Percentiles rank a stretch among this genome's conserved stretches.
Evolutionary conservation across 2,888 invertebrate species (phyloP).

Genomic region (Cataglyphis albicans): DNA sequence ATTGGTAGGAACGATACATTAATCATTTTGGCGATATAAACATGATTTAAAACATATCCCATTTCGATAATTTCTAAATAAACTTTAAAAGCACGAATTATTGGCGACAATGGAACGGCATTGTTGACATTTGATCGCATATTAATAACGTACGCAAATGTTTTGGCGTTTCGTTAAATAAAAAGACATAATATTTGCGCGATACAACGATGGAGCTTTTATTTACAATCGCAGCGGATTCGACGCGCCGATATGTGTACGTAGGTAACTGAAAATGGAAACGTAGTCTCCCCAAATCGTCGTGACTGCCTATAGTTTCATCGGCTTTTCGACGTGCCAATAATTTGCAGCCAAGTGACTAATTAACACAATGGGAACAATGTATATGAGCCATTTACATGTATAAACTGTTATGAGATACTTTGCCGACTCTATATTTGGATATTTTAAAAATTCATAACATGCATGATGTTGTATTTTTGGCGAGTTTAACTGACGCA

Average conservation of each 20-base stretch:
- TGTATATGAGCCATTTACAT: slow-evolving; percentile 12
- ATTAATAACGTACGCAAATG: slow-evolving; percentile 45
- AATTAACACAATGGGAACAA: slow-evolving; percentile 39
- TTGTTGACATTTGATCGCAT: slow-evolving; percentile 40
- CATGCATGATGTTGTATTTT: neutral
- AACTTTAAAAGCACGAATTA: slow-evolving; percentile 38
- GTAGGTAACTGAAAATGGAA: slow-evolving; percentile 39
- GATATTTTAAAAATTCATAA: slow-evolving; percentile 21
- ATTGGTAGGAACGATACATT: slow-evolving; percentile 28
- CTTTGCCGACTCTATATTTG: neutral
- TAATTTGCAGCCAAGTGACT: slow-evolving; percentile 48
- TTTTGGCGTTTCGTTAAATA: slow-evolving; percentile 34
- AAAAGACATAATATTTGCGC: slow-evolving; percentile 51
- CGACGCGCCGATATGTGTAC: neutral
- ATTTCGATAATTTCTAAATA: slow-evolving; percentile 35
- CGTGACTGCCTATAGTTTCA: slow-evolving; percentile 50
- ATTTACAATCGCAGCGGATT: slow-evolving; percentile 35
- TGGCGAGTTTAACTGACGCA: neutral
- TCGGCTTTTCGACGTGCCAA: slow-evolving; percentile 47
- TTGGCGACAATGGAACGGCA: neutral
- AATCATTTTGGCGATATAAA: slow-evolving; percentile 29
- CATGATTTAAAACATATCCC: slow-evolving; percentile 28
- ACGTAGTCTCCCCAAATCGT: slow-evolving; percentile 37
- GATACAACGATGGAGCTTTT: slow-evolving; percentile 42
- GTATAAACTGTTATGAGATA: slow-evolving; percentile 1